phyloP scores from a whole-genome alignment of 2,888 invertebrate genomes.

The Yponomeuta cagnagella region DNA sequence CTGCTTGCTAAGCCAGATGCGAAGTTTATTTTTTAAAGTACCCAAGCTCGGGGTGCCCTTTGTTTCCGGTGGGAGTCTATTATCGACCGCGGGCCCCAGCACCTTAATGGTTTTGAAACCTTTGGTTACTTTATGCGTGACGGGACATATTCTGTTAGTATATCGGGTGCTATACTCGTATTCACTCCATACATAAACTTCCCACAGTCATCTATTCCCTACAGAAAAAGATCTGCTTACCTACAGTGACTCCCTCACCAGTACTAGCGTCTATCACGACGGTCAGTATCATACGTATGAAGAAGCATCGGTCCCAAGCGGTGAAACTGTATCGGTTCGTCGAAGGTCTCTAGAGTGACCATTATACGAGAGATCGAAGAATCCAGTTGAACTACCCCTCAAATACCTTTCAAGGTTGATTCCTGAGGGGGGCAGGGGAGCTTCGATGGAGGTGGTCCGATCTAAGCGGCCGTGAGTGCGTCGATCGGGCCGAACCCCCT shows the following conservation, averaged over 20 bases:
- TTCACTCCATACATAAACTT: not conserved
- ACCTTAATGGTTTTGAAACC: too few species aligned
- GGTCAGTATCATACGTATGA: constrained; percentile 36
- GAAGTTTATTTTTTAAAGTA: too few species aligned
- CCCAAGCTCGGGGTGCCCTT: too few species aligned
- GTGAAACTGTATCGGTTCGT: constrained; percentile 33
- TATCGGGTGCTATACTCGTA: too few species aligned
- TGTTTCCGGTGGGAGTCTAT: too few species aligned
- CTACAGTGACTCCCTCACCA: not conserved
- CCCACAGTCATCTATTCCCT: not conserved
- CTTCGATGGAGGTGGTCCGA: not conserved
- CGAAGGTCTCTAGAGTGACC: constrained; percentile 32
- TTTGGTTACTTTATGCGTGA: too few species aligned
- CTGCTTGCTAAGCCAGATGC: too few species aligned
- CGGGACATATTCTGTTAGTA: too few species aligned
- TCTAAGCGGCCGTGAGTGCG: not conserved
- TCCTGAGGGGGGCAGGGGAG: constrained; percentile 4
- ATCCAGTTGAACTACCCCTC: not conserved
- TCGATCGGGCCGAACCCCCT: constrained; percentile 21
- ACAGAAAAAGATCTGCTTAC: not conserved
- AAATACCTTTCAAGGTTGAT: not conserved
- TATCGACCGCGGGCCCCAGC: too few species aligned
- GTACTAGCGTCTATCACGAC: constrained; percentile 35
- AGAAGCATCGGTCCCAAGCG: constrained; percentile 39
- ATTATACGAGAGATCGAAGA: constrained; percentile 21